Percentiles rank a stretch among this genome's conserved stretches.
Conservation (phyloP, 2,113 vertebrate genomes). For the Hyperopisus bebe region DNA sequence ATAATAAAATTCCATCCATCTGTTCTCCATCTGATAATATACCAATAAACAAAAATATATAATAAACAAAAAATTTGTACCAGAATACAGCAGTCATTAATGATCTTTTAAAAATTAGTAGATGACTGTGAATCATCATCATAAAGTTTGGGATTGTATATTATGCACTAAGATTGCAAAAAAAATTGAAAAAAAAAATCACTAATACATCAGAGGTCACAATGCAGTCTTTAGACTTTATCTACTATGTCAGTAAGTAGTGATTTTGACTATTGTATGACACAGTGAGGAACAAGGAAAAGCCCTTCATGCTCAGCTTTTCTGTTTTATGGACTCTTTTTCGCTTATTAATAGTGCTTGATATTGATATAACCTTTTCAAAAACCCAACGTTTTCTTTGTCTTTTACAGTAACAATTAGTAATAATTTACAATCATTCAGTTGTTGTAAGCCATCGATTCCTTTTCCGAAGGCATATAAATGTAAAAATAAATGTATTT, state of each 20-base stretch:
- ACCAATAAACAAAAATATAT: not conserved
- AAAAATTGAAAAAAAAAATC: not conserved
- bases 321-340: not conserved
- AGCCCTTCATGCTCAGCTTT: not conserved
- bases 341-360: not conserved
- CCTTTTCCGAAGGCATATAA: slow-evolving; percentile 23
- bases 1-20: not conserved
- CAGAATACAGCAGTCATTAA: not conserved
- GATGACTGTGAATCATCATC: not conserved
- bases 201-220: not conserved
- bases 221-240: not conserved
- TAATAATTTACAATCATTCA: not conserved
- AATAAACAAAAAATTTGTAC: not conserved
- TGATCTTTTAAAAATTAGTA: not conserved
- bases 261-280: not conserved
- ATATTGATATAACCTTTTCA: slow-evolving; percentile 14
- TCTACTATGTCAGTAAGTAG: not conserved
- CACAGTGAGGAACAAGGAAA: not conserved
- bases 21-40: not conserved
- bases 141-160: not conserved
- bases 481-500: slow-evolving; percentile 10
- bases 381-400: not conserved
- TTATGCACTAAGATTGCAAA: not conserved
- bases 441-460: not conserved
- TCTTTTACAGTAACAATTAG: slow-evolving; percentile 1